phyloP scores from a whole-genome alignment of 2,113 vertebrate genomes.

The Oryzias celebensis region DNA sequence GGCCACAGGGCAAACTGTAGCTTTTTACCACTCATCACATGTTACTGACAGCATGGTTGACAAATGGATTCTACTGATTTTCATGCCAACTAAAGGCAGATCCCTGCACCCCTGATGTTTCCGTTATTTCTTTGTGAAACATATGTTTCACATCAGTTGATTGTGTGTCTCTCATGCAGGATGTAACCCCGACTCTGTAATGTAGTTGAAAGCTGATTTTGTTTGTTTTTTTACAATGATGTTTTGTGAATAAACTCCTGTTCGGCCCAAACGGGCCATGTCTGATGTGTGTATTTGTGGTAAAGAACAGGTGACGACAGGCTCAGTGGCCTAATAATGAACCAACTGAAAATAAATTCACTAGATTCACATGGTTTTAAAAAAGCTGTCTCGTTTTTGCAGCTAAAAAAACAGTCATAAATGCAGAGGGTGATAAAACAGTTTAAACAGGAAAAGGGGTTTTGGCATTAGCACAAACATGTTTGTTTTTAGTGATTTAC shows the following conservation, averaged over 20 bases:
- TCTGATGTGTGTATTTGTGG: constrained; percentile 22
- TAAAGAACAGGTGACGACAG: constrained; percentile 58
- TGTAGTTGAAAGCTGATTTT: constrained; percentile 11
- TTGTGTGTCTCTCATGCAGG: background rate
- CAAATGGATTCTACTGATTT: constrained; percentile 38
- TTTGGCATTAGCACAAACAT: background rate
- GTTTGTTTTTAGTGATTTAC: too few relatives aligned
- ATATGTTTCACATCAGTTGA: background rate
- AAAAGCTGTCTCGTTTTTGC: background rate
- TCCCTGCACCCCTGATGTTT: constrained; percentile 12
- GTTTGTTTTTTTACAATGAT: too few relatives aligned
- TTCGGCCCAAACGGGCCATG: constrained; percentile 47
- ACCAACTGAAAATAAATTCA: constrained; percentile 41
- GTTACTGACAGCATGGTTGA: constrained; percentile 30
- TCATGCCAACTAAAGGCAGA: constrained; percentile 29
- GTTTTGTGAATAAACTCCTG: constrained; percentile 15
- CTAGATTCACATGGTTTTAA: constrained; percentile 24
- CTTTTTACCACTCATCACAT: constrained; percentile 26
- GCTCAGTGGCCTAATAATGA: constrained; percentile 58
- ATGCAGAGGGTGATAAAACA: constrained; percentile 7
- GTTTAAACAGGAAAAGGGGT: constrained; percentile 23
- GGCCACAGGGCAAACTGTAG: constrained; percentile 11
- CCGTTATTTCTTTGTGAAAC: background rate
- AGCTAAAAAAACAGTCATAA: constrained; percentile 18
- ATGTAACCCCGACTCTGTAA: constrained; percentile 12